A percentile compares a stretch with the other conserved stretches of the same genome.
These are phyloP conservation scores for Drosophila ogumai DNA, from an alignment of 1,140 invertebrate species.

Conservation along the genomic window DNA sequence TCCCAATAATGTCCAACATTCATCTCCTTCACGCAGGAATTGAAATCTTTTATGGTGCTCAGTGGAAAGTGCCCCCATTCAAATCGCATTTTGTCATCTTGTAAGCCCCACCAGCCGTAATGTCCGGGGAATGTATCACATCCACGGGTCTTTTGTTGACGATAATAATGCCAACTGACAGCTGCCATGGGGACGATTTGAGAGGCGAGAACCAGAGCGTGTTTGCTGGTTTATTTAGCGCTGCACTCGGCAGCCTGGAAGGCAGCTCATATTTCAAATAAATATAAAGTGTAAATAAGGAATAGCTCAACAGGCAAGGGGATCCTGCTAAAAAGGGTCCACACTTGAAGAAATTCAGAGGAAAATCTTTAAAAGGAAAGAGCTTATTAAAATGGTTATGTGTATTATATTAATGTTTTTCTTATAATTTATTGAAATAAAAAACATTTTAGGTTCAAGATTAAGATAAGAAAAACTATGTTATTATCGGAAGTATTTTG, in stretches of 20 bases:
- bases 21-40: slow-evolving; percentile 6
- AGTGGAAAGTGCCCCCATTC: slow-evolving; percentile 26
- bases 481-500: not conserved
- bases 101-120: not conserved
- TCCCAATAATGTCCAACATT: slow-evolving; percentile 17
- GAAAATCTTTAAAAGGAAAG: no score
- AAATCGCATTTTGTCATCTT: slow-evolving; percentile 27
- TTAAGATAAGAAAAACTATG: not conserved
- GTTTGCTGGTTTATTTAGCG: slow-evolving; percentile 48
- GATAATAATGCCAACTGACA: slow-evolving; percentile 47
- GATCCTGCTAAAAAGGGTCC: slow-evolving; percentile 4
- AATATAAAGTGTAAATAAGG: slow-evolving; percentile 61
- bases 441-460: no score
- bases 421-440: not conserved
- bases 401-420: not conserved
- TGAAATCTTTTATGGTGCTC: slow-evolving; percentile 19
- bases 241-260: slow-evolving; percentile 32
- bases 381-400: not conserved
- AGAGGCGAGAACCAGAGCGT: slow-evolving; percentile 6
- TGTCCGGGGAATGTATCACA: slow-evolving; percentile 33
- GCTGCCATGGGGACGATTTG: slow-evolving; percentile 45
- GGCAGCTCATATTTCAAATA: slow-evolving; percentile 69
- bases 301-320: slow-evolving; percentile 33
- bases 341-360: not conserved
- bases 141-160: slow-evolving; percentile 13